Base-by-base conservation (phyloP, 2,797 vertebrate genomes). In the Okamejei kenojei region DNA sequence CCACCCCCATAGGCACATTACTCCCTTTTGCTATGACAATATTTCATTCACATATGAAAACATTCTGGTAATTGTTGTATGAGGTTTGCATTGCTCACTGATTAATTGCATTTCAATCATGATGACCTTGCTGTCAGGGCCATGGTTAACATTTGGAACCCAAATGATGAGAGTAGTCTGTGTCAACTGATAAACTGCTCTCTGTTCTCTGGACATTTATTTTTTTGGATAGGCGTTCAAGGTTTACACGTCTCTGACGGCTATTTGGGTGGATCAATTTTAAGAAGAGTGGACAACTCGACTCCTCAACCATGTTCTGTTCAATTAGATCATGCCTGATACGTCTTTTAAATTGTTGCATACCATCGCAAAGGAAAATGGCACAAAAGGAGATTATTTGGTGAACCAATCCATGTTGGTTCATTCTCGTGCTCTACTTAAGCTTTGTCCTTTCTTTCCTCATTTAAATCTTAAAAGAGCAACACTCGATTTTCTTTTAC, bases 91-190 rank as follows among this genome's bases (percentile, higher is more conserved):
- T 86, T 63, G 61, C 82, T 29, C 61, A 63, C 29, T 32, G 82
- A 86, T 32, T 86, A n/a, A 65, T 86, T 86, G 26, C 63, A 86
- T 63, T 65, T 63, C 11, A n/a, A 86, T 65, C 82, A 86, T 32
- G 82, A 65, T 32, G 82, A 15, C 58, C 63, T 32, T 63, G 13
- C 29, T 7, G 7, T 65, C 58, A 86, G 63, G 61, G 82, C 32
- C 61, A 86, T 65, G n/a, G 61, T 86, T 65, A 65, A 86, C 82
- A 86, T 86, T 86, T n/a, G 29, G 61, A 86, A 63, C 82, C 29
- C 58, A 86, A 32, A 86, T 86, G 29, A 86, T 63, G 82, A 86
- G 13, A 86, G 32, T 15, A 63, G 58, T 86, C 58, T 32, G 82
- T 86, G 82, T 29, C 58, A 86, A 63, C 32, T 86, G 82, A 86